Base-by-base conservation (phyloP, 2,113 vertebrate genomes). In the Pavo muticus region DNA sequence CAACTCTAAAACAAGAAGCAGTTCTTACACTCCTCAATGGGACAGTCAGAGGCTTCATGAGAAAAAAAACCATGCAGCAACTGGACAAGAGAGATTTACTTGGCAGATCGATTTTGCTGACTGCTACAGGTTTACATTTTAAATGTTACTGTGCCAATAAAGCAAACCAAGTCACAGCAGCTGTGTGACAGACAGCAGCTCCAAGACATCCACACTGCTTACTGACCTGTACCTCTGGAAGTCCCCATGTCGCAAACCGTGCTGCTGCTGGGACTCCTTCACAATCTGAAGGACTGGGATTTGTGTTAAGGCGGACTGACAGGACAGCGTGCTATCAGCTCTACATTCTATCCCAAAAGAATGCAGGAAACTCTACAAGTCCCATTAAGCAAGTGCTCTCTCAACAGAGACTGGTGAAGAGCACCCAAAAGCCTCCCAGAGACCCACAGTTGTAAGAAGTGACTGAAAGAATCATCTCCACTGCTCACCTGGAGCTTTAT, bases 211-310 rank as follows among this genome's bases (percentile, higher is more conserved):
- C 40, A 14, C 18, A 8, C 8, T 9, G 4, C 44, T 95, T 85
- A 97, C 98, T 97, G 4, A 99, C 99, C 99, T 99, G 98, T 99
- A 99, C 96, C 99, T 98, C 97, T 99, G 99, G 97, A 99, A 99
- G 96, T 99, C 99, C 87, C 99, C 99, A 11, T 99, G 99, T 30
- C 99, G 97, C 94, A 99, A 97, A 11, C 99, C 99, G n/a, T 99
- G 99, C 95, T 99, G 99, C 95, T 99, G 99, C 97, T 99, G 99
- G 3, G 99, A 99, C 67, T 99, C 99, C 95, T 99, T 99, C 92
- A 99, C 99, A 35, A 99, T 99, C 97, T 99, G 99, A 91, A 99
- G 97, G 94, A 99, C 99, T 99, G 94, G 0, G 40, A 65, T 24
- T 71, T 2, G 24, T 0, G 59, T 98, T 98, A 98, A 99, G 99